Evolutionary conservation across 2,888 invertebrate species (phyloP), one percentile per base, ranked within the genome.

Genomic region (Phanerotoma sp.): DNA sequence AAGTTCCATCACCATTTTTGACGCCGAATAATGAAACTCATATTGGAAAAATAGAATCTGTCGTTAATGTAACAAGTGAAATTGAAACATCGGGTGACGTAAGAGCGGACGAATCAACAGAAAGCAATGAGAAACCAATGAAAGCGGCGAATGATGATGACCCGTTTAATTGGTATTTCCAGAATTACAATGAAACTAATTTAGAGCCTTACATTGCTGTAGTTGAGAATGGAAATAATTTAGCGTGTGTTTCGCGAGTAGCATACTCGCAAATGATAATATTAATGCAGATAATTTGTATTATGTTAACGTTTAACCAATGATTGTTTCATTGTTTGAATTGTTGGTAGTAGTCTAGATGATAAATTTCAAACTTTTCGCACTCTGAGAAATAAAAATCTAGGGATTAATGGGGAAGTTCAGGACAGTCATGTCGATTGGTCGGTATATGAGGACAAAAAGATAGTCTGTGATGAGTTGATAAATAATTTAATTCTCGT

Each of bases 81-180:
- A n/a, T n/a, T n/a, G n/a, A n/a, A n/a, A n/a, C n/a, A n/a, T n/a
- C n/a, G n/a, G n/a, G n/a, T n/a, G n/a, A n/a, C n/a, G n/a, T n/a
- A n/a, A n/a, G n/a, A n/a, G n/a, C n/a, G n/a, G n/a, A n/a, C n/a
- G n/a, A n/a, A n/a, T n/a, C n/a, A n/a, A n/a, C n/a, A n/a, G n/a
- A n/a, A n/a, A n/a, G n/a, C n/a, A n/a, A n/a, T n/a, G n/a, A n/a
- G 11, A 79, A 79, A 45, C 75, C 5, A 10, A 21, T n/a, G 28
- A 51, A 28, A 28, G 3, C 20, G 18, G 20, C n/a, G 13, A 10
- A 13, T 32, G 83, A 82, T 60, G 81, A 82, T 60, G 80, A 78
- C 61, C 78, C 83, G 45, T 87, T 86, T 78, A 87, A 86, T 65
- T 93, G 93, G 93, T 93, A 93, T 75, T 93, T 89, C 73, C 87